Evolutionary conservation across 2,888 invertebrate species (phyloP), one percentile per base, ranked within the genome.

Genomic region (Chrysodeixis includens): DNA sequence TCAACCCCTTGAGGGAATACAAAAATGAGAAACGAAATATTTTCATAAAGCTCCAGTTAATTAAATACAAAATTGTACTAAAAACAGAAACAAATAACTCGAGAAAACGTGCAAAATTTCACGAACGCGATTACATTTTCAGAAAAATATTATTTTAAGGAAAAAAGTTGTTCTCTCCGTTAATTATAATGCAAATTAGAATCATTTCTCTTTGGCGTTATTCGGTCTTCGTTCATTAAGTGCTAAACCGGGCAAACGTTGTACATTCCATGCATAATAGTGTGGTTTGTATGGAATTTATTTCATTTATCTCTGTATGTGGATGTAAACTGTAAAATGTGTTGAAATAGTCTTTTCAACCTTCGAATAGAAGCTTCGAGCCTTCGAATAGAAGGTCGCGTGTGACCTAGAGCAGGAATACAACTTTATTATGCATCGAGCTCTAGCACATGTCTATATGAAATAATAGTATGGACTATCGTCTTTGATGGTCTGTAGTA

Each of bases 391-490:
- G 66, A 75, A 79, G 79, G 79, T 14, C 66, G 30, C 7, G 30
- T 46, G 59, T 32, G 22, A 0, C 61, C 58, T 44, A 51, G 70
- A 62, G 70, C 56, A 64, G 61, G 63, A 67, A 72, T 57, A 57
- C 49, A 54, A 22, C 52, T 78, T 82, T 77, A 58, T 10, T 73
- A 79, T 77, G 78, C 80, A 77, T 69, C 65, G 10, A 67, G 5
- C 57, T 30, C 66, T 56, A 49, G 51, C 35, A 70, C 40, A 58
- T 57, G 67, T 40, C 18, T 54, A 44, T 72, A 63, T 72, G 66
- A 73, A 75, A 75, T 82, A 81, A 66, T 79, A 76, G 66, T 62
- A 61, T 56, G 73, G 57, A 65, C 66, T 74, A 61, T 62, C 58
- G 49, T 56, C 53, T 40, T 20, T n/a, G n/a, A n/a, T n/a, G n/a